Percentiles rank a stretch among this genome's conserved stretches.
phyloP scores from a whole-genome alignment of 2,797 vertebrate genomes.

The Mus caroli region DNA sequence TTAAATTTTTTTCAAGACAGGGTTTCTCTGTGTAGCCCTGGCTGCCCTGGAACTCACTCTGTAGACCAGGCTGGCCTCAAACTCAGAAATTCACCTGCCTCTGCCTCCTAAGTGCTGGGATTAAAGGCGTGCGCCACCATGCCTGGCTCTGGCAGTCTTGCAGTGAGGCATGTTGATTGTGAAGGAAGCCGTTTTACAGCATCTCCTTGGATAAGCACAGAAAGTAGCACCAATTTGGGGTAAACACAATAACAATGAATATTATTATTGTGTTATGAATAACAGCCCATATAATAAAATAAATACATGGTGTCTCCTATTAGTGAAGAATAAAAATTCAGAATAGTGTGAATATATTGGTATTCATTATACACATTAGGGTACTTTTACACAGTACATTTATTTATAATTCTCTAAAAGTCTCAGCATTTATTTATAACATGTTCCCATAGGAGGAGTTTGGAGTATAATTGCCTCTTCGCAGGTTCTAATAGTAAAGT shows the following conservation, averaged over 20 bases:
- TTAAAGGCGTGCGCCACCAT: no score
- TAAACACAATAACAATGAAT: not conserved
- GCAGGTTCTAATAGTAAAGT: not conserved
- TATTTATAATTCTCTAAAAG: not conserved
- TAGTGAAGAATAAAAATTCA: not conserved
- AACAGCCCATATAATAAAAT: conserved; percentile 32
- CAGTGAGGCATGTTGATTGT: not conserved
- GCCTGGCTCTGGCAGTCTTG: not conserved
- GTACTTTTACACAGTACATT: not conserved
- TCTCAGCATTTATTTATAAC: not conserved
- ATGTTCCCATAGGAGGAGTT: not conserved
- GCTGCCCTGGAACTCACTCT: no score
- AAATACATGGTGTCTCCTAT: not conserved
- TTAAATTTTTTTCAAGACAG: no score
- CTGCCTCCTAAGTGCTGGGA: no score
- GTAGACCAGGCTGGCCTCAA: no score
- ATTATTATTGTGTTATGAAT: not conserved
- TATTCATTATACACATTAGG: not conserved
- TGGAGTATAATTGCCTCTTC: not conserved
- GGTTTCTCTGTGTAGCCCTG: no score
- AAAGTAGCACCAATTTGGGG: not conserved
- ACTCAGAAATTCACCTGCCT: no score
- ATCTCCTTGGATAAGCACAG: not conserved
- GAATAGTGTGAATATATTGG: not conserved
- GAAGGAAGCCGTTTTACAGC: not conserved